Conservation (phyloP, 1,140 invertebrate species). For the Aethina tumida region DNA sequence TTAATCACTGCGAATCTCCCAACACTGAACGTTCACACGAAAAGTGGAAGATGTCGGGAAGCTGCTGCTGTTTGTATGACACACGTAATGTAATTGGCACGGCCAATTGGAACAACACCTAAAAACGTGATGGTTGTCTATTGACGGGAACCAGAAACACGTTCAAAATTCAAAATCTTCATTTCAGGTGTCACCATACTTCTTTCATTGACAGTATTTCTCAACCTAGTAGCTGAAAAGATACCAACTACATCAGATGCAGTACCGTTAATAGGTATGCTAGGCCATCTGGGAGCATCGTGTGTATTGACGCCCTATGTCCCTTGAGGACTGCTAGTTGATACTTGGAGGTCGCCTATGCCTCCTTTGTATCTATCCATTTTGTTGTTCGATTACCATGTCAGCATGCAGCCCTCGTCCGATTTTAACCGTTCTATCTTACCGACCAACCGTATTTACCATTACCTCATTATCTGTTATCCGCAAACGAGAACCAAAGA, state of each 20-base stretch:
- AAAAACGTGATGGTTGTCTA: slow-evolving; percentile 5
- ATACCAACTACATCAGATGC: slow-evolving; percentile 86
- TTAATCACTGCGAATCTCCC: no score
- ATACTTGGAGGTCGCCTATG: slow-evolving; percentile 38
- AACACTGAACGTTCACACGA: no score
- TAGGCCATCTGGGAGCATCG: slow-evolving; percentile 34
- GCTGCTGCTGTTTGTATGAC: no score
- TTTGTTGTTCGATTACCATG: slow-evolving; percentile 9
- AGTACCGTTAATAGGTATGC: slow-evolving; percentile 54
- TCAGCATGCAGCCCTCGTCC: slow-evolving; percentile 15
- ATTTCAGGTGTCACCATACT: slow-evolving; percentile 93
- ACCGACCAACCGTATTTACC: no score
- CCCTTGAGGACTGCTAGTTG: slow-evolving; percentile 37
- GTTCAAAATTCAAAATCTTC: slow-evolving; percentile 30
- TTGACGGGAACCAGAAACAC: slow-evolving; percentile 15
- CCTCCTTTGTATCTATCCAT: slow-evolving; percentile 8
- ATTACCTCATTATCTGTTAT: no score
- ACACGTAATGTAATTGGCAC: no score
- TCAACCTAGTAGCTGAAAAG: slow-evolving; percentile 87
- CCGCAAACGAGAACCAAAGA: no score
- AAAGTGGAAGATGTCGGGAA: no score
- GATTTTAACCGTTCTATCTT: no score
- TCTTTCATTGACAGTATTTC: slow-evolving; percentile 96
- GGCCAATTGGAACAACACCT: no score
- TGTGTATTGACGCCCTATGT: slow-evolving; percentile 34